phyloP scores from a whole-genome alignment of 37 sponge, comb jelly and placozoan species.

The Spongilla lacustris region DNA sequence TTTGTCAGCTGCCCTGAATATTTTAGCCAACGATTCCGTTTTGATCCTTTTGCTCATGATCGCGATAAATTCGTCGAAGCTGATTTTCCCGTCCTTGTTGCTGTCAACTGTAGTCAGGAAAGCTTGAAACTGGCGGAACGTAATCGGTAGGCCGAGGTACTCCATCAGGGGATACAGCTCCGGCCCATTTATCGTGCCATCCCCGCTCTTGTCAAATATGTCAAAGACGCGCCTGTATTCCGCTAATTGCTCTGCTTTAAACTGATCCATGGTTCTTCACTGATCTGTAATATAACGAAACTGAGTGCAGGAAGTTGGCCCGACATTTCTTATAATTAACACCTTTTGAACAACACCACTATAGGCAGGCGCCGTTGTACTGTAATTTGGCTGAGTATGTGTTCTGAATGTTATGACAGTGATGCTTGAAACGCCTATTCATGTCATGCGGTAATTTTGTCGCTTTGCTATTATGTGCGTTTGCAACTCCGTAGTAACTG shows the following conservation, averaged over 20 bases:
- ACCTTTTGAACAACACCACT: too few relatives aligned
- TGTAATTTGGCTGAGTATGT: too few relatives aligned
- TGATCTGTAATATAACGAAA: too few relatives aligned
- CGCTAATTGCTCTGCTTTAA: neutral
- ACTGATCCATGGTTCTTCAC: neutral
- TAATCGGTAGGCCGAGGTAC: neutral
- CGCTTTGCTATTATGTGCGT: too few relatives aligned
- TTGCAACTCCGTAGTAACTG: too few relatives aligned
- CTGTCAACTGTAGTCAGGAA: neutral
- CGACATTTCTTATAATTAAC: too few relatives aligned
- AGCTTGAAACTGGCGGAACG: neutral
- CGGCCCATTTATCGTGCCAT: neutral
- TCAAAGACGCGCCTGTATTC: neutral
- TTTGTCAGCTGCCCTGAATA: neutral
- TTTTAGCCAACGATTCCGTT: neutral
- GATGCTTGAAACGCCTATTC: too few relatives aligned
- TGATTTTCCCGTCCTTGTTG: neutral
- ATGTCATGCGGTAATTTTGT: too few relatives aligned
- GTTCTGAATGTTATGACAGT: too few relatives aligned
- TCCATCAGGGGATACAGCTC: neutral
- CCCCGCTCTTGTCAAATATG: neutral
- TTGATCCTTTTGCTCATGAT: neutral
- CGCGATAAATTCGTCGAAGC: neutral
- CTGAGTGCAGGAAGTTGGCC: too few relatives aligned
- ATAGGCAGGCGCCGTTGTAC: too few relatives aligned